A percentile compares a stretch with the other conserved stretches of the same genome.
Evolutionary conservation across 37 sponge, comb jelly and placozoan species (phyloP).

Genomic region (Ianthella basta): DNA sequence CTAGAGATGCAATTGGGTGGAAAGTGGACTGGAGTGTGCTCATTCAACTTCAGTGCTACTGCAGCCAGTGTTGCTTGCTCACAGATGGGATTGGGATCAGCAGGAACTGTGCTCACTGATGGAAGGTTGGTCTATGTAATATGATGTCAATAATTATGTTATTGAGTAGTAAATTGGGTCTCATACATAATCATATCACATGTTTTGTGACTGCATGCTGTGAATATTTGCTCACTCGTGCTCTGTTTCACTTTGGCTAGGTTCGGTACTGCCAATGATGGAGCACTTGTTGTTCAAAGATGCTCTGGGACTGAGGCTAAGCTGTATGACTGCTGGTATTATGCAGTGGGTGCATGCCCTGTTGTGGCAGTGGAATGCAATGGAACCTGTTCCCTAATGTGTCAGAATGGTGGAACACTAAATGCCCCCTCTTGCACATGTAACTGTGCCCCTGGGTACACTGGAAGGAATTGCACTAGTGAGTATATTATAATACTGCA

Average conservation of each 20-base stretch:
- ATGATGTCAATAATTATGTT: background rate
- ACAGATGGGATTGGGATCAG: background rate
- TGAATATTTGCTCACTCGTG: too few species aligned
- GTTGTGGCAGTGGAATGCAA: too few species aligned
- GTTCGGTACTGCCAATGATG: background rate
- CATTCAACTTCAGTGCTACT: background rate
- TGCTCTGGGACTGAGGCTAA: background rate
- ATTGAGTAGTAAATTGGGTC: too few species aligned
- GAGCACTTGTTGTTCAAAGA: background rate
- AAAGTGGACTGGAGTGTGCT: constrained; percentile 1
- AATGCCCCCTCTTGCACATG: too few species aligned
- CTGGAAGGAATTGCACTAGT: too few species aligned
- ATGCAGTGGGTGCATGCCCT: background rate
- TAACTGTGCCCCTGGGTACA: too few species aligned
- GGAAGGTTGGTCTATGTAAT: background rate
- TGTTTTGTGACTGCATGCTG: too few species aligned
- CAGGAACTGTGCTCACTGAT: background rate
- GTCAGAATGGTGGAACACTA: too few species aligned
- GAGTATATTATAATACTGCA: too few species aligned
- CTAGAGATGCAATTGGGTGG: background rate
- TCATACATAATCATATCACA: too few species aligned
- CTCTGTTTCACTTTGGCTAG: background rate
- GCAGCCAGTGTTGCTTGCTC: background rate
- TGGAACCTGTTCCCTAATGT: too few species aligned
- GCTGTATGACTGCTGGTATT: constrained; percentile 2